Base-by-base conservation (phyloP, 1,140 invertebrate genomes). In the Trichonephila clavata region DNA sequence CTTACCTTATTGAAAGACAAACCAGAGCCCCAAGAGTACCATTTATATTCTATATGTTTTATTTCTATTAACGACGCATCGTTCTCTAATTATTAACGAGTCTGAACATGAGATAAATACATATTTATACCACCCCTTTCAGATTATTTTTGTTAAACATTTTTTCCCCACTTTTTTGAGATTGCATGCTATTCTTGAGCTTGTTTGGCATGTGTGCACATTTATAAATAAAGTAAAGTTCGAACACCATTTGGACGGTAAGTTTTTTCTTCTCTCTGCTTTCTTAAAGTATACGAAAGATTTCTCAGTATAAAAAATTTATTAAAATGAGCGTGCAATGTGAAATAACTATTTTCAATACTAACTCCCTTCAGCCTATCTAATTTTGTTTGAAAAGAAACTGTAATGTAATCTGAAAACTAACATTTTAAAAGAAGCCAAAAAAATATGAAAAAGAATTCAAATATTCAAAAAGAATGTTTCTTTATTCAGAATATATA, bases 171-270 rank as follows among this genome's bases (percentile, higher is more conserved):
- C 57, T 24, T 57, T 20, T 57, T 24, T 2, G 81, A 83, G 24
- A 83, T 59, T 59, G 50, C 81, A 83, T 59, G 81, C 20, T 59
- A 16, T 20, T 83, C 39, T 21, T 13, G 43, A 21, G 81, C 2
- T 50, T 6, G 50, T 83, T 83, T 59, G 13, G 50, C 39, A 21
- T 24, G n/a, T 57, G 81, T 83, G 81, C 21, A 87, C 60, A 60
- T 60, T 65, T 87, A 87, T 65, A 87, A 87, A 87, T 87, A 87
- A 87, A 63, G 59, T 87, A 4, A 87, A 21, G 16, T 87, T 65
- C 61, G 14, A 87, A 20, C 32, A 60, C 61, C 21, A 65, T 10
- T 60, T 84, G 50, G 57, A 50, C 2, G 2, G 59, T 50, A 84
- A 60, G 57, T 16, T 57, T 84, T 59, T 57, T 50, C 2, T n/a